Evolutionary conservation across 2,113 vertebrate genomes (phyloP), one percentile per base, ranked within the genome.

Genomic region (Apistogramma diplotaenia): DNA sequence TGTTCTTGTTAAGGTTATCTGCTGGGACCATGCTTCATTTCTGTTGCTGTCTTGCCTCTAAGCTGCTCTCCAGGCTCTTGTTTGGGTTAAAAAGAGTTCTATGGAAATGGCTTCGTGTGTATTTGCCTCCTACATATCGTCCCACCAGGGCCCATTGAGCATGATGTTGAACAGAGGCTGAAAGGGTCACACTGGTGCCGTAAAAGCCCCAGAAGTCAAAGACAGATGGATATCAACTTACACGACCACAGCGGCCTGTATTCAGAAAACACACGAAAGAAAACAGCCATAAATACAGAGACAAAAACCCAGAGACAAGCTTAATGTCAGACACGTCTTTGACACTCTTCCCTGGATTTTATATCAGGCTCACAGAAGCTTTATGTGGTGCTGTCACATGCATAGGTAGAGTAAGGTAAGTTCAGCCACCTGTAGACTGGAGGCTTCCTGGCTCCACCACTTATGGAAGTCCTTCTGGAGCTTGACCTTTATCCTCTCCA

Each of bases 381-480:
- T 82, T 78, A 77, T 74, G 85, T 84, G 56, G 29, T 80, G 74
- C 80, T 84, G 74, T 89, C 78, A 82, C 57, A 81, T 29, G 40
- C 70, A 85, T 13, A 23, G 61, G 61, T 61, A 65, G 40, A 74
- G 55, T 40, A 55, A 56, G 55, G 40, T 56, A 16, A 79, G 70
- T 23, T 67, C 71, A 21, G 23, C 82, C 93, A 99, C 98, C 96
- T 97, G 95, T 62, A 95, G 53, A 27, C 73, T 91, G 21, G 61
- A 79, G 54, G 94, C 65, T 83, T 98, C 95, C 83, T 95, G 93
- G 53, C 86, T 94, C 97, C 98, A 99, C 97, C 97, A 98, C 78
- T 90, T 91, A 77, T 97, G 94, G 71, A 99, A 99, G 76, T 98
- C 98, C 76, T 91, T 98, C 92, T 96, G 96, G 76, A 98, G 88